Evolutionary conservation across 2,113 vertebrate species (phyloP).

Genomic region (Zapornia atra): DNA sequence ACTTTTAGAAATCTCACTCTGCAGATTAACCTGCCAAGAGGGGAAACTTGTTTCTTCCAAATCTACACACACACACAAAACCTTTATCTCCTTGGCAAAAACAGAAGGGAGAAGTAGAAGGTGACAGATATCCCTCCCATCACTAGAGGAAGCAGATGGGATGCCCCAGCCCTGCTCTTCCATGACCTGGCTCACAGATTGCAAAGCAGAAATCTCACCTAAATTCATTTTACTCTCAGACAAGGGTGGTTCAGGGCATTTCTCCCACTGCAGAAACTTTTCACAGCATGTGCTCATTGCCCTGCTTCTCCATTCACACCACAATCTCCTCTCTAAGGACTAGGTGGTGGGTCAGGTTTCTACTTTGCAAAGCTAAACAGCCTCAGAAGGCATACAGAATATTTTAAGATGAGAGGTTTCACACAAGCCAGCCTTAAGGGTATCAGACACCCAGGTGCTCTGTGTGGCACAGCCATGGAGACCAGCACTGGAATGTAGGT

Average conservation of each 20-base stretch:
- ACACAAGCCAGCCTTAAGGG: not conserved
- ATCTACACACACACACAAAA: not conserved
- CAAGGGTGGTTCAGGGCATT: not conserved
- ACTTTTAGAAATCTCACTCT: not conserved
- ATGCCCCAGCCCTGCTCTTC: not conserved
- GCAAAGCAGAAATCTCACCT: not conserved
- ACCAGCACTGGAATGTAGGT: fast-evolving
- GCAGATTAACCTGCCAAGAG: not conserved
- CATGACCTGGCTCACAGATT: not conserved
- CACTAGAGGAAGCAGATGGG: not conserved
- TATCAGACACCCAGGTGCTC: not conserved
- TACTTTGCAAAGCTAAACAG: not conserved
- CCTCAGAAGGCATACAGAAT: not conserved
- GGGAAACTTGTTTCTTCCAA: not conserved
- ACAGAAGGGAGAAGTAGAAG: fast-evolving
- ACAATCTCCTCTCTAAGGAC: not conserved
- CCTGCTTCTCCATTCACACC: not conserved
- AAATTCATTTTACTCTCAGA: not conserved
- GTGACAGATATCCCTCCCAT: not conserved
- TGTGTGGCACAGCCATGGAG: not conserved
- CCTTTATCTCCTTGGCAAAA: not conserved
- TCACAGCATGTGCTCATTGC: too few species aligned
- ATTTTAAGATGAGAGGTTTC: not conserved
- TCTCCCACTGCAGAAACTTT: not conserved
- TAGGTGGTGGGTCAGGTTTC: not conserved